A percentile compares a stretch with the other conserved stretches of the same genome.
These are phyloP conservation scores for Cyanoramphus novaezelandiae DNA, from an alignment of 2,113 vertebrate species.

Conservation along the genomic window DNA sequence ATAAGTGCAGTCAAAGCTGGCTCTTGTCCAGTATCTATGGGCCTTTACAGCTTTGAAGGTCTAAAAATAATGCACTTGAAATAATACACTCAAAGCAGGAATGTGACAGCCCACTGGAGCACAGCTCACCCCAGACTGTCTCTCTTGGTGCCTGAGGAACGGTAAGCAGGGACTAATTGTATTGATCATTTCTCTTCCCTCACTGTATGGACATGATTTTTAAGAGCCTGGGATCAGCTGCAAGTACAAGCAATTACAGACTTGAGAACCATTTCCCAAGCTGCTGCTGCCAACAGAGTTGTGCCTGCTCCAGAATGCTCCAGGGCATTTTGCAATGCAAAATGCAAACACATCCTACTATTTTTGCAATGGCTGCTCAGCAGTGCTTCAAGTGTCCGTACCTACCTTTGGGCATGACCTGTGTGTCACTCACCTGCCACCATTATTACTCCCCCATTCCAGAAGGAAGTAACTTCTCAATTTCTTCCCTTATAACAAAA, in stretches of 20 bases:
- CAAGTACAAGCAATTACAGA: background rate
- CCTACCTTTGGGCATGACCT: background rate
- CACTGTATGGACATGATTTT: background rate
- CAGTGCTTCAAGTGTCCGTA: background rate
- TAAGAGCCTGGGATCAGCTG: background rate
- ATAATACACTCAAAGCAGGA: background rate
- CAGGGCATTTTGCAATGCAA: background rate
- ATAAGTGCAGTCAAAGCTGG: background rate
- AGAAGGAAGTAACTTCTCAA: background rate
- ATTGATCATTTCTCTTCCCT: background rate
- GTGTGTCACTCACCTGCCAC: background rate
- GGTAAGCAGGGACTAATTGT: background rate
- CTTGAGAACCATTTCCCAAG: background rate
- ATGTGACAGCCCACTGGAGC: background rate
- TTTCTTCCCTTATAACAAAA: background rate
- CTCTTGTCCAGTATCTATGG: background rate
- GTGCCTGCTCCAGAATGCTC: background rate
- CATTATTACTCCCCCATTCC: background rate
- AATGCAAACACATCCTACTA: background rate
- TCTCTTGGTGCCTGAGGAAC: background rate
- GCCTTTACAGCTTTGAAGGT: background rate
- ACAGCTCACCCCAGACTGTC: background rate
- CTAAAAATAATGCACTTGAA: conserved; percentile 33
- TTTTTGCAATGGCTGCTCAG: background rate
- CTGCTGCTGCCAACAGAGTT: background rate